Conservation (phyloP, 1,140 invertebrate species). For the Coelopa frigida region DNA sequence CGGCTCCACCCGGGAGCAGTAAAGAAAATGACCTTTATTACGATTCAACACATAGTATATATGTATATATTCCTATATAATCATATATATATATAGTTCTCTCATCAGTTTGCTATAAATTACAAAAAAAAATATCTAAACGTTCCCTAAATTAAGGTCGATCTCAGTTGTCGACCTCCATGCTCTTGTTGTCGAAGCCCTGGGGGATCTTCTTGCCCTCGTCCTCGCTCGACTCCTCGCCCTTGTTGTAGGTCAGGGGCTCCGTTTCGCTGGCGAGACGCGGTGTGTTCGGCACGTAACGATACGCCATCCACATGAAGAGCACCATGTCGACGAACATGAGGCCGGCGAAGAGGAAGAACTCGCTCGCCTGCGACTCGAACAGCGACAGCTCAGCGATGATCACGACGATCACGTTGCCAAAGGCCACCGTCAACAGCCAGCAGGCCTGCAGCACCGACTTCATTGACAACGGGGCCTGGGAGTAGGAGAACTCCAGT, state of each 20-base stretch:
- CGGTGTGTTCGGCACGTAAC: slow-evolving; percentile 52
- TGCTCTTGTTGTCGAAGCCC: slow-evolving; percentile 31
- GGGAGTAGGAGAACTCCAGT: slow-evolving; percentile 82
- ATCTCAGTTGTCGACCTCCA: slow-evolving; percentile 21
- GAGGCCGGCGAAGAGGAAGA: slow-evolving; percentile 79
- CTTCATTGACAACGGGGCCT: slow-evolving; percentile 86
- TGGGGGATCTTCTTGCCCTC: slow-evolving; percentile 15
- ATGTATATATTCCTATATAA: neutral
- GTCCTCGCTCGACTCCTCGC: no score
- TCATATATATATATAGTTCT: slow-evolving; percentile 14
- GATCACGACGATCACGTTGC: slow-evolving; percentile 85
- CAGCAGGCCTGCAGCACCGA: slow-evolving; percentile 83
- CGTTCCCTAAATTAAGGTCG: slow-evolving; percentile 20
- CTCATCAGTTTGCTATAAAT: slow-evolving; percentile 15
- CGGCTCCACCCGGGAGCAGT: no score
- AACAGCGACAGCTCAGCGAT: slow-evolving; percentile 51
- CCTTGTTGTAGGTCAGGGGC: slow-evolving; percentile 18
- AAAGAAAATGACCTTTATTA: slow-evolving; percentile 8
- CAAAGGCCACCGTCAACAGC: slow-evolving; percentile 84
- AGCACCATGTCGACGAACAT: slow-evolving; percentile 78
- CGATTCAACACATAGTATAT: neutral
- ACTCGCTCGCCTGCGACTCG: slow-evolving; percentile 57
- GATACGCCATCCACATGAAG: slow-evolving; percentile 68
- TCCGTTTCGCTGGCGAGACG: slow-evolving; percentile 17
- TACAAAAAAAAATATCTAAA: no score